Evolutionary conservation across 2,797 vertebrate species (phyloP).

Genomic region (Odontamblyopus lacepedii): DNA sequence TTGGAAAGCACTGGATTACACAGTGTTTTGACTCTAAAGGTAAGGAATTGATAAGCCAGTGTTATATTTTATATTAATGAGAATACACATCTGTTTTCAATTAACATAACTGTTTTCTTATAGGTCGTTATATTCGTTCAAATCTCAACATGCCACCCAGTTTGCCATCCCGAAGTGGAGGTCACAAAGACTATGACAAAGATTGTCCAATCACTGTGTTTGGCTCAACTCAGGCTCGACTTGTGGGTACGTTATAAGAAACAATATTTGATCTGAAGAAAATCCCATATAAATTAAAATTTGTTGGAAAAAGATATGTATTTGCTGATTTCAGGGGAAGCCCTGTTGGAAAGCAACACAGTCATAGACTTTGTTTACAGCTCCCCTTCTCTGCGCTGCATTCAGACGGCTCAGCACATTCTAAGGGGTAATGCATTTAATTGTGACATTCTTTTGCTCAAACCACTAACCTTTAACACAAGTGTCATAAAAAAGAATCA

Average conservation of each 20-base stretch:
- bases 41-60: constrained; percentile 43
- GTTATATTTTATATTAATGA: neutral
- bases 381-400: constrained; percentile 94
- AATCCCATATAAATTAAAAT: neutral
- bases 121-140: constrained; percentile 91
- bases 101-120: constrained; percentile 13
- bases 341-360: constrained; percentile 89
- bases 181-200: constrained; percentile 93
- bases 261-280: neutral
- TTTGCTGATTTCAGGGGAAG: constrained; percentile 82
- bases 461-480: neutral
- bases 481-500: neutral
- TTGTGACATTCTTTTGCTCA: neutral
- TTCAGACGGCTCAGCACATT: constrained; percentile 95
- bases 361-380: constrained; percentile 91
- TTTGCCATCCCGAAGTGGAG: constrained; percentile 87
- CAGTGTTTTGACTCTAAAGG: constrained; percentile 99
- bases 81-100: too few relatives aligned
- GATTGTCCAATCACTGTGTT: constrained; percentile 97
- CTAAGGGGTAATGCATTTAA: constrained; percentile 84
- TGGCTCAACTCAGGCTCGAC: constrained; percentile 91
- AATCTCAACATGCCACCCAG: constrained; percentile 96
- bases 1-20: constrained; percentile 96
- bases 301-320: neutral
- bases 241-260: constrained; percentile 80